Evolutionary conservation across 2,113 vertebrate genomes (phyloP).

Genomic region (Telmatochromis brichardi): DNA sequence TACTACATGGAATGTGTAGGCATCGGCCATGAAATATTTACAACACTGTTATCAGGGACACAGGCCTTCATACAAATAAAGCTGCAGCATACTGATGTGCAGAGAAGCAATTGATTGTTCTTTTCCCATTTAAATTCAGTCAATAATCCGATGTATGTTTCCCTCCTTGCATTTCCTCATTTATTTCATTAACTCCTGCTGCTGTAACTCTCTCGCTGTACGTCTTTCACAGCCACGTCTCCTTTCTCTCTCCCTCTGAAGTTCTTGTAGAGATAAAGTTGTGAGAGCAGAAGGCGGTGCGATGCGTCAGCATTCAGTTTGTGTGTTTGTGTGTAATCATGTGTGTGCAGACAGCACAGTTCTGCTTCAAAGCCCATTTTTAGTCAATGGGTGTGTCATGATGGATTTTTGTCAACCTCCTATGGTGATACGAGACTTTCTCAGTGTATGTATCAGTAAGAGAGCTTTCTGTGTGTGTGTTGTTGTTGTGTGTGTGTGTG

Average conservation of each 20-base stretch:
- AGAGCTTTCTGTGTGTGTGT: background rate
- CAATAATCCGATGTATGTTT: background rate
- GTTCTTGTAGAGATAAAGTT: background rate
- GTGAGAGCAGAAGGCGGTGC: slow-evolving; percentile 7
- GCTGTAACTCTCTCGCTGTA: background rate
- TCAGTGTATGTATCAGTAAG: background rate
- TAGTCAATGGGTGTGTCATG: slow-evolving; percentile 49
- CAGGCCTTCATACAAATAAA: background rate
- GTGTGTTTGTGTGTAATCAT: background rate
- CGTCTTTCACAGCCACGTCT: background rate
- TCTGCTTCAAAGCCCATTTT: slow-evolving; percentile 46
- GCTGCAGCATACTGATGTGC: background rate
- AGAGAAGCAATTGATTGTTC: background rate
- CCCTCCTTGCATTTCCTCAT: background rate
- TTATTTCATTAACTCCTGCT: background rate
- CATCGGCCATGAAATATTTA: background rate
- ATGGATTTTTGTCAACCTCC: slow-evolving; percentile 36
- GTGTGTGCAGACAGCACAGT: slow-evolving; percentile 13
- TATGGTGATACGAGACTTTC: background rate
- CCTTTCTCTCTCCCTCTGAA: background rate
- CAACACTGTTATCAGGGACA: background rate
- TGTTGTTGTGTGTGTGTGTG: background rate
- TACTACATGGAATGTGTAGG: background rate
- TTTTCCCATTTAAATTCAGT: background rate
- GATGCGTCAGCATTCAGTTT: background rate